Evolutionary conservation across 2,113 vertebrate genomes (phyloP).

Genomic region (Herpetotheres cachinnans): DNA sequence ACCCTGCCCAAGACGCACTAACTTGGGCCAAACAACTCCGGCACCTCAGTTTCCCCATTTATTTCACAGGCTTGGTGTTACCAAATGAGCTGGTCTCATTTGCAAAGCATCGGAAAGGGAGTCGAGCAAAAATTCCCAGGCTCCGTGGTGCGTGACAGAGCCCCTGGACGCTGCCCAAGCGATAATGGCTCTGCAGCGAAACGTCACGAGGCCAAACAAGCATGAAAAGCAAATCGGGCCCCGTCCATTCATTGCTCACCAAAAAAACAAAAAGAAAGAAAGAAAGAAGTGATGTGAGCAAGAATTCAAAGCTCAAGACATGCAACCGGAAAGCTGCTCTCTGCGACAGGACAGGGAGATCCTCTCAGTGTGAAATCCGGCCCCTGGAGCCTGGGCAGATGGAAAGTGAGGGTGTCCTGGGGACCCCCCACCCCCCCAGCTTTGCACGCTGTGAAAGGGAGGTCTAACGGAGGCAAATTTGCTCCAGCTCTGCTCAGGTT

Average conservation of each 20-base stretch:
- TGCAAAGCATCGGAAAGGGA: neutral
- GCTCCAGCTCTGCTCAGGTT: fast-evolving
- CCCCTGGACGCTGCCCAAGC: neutral
- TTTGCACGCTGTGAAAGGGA: fast-evolving
- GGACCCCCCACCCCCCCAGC: neutral
- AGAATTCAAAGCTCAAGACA: neutral
- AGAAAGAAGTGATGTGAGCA: fast-evolving
- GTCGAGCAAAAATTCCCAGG: neutral
- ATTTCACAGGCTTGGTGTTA: fast-evolving
- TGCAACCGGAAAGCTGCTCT: neutral
- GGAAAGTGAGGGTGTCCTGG: fast-evolving
- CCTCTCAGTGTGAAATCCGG: fast-evolving
- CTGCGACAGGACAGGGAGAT: neutral
- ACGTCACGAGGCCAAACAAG: neutral
- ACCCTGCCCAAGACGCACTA: fast-evolving
- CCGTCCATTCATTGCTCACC: neutral
- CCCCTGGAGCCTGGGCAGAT: neutral
- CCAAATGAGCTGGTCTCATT: fast-evolving
- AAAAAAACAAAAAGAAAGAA: no score
- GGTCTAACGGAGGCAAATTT: no score
- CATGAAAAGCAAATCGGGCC: neutral
- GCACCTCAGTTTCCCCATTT: neutral
- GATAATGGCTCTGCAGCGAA: neutral
- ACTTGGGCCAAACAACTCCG: fast-evolving
- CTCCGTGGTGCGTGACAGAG: neutral